Evolutionary conservation across 2,113 vertebrate genomes (phyloP), one percentile per base, ranked within the genome.

Genomic region (Helogale parvula): DNA sequence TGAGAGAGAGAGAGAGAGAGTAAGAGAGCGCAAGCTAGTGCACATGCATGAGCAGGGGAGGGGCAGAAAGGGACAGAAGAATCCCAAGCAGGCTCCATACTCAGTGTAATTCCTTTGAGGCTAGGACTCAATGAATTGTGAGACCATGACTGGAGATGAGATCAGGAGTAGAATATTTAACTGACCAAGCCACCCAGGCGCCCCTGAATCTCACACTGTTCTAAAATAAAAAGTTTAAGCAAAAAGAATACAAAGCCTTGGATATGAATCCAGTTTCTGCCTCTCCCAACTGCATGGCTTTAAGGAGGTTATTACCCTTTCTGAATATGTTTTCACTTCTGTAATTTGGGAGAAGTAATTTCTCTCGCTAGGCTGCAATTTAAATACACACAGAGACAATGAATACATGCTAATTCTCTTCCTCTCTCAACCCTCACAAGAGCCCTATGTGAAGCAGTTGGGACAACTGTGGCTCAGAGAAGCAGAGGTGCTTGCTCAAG

Each of bases 271-370:
- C 54, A 14, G 12, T 91, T 93, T 96, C 50, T 74, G 27, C 12
- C 65, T 54, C 17, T 71, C 29, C 92, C n/a, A 13, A 94, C 50
- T 84, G 35, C 77, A 21, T 74, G 74, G 31, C 74, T 94, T 86
- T 72, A 83, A 74, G n/a, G 54, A 96, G 90, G 35, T 84, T 71
- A 80, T 90, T 63, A 54, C 17, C 66, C 33, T 87, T 95, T 93
- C 63, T 95, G 38, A 81, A 63, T 45, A 41, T 85, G 69, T 60
- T 80, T 95, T n/a, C 2, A 66, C 76, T 93, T 82, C 77, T 63
- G 38, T 69, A 85, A 94, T 90, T 65, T 88, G 65, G 54, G 33
- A 83, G 54, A 60, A 25, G 69, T 69, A 60, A 80, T 19, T 79
- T 97, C 54, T 93, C 29, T 65, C 63, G 90, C 35, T 84, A 65